A percentile compares a stretch with the other conserved stretches of the same genome.
These are phyloP conservation scores for Cepaea hortensis DNA, from an alignment of 2,888 invertebrate species.

Conservation along the genomic window DNA sequence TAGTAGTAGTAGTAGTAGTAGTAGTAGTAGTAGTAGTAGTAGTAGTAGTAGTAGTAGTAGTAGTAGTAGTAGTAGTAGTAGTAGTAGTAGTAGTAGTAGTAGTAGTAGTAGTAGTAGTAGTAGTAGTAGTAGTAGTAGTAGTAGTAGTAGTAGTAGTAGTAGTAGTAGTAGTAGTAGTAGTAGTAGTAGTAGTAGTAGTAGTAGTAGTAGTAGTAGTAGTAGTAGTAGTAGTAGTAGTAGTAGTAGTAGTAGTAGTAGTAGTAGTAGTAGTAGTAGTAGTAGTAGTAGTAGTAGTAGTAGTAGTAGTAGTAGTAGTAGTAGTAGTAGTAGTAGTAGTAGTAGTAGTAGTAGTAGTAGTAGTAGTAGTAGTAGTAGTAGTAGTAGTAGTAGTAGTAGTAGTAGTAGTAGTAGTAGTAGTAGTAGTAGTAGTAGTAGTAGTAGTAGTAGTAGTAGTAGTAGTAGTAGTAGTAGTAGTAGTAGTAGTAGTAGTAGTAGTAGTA, in stretches of 20 bases:
- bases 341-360: constrained; percentile 2
- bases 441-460: no score
- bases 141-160: neutral
- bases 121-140: neutral
- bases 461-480: no score
- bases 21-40: constrained; percentile 19
- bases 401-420: neutral
- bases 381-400: constrained; percentile 4
- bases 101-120: neutral
- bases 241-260: neutral
- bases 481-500: no score
- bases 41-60: constrained; percentile 8
- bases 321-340: constrained; percentile 10
- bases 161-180: no score
- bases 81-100: neutral
- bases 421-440: neutral
- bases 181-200: no score
- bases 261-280: constrained; percentile 1
- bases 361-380: neutral
- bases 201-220: no score
- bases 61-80: neutral
- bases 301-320: constrained; percentile 2
- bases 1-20: neutral
- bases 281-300: neutral
- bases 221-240: no score